Conservation (phyloP, 2,113 vertebrate genomes). For the Dromas ardeola region DNA sequence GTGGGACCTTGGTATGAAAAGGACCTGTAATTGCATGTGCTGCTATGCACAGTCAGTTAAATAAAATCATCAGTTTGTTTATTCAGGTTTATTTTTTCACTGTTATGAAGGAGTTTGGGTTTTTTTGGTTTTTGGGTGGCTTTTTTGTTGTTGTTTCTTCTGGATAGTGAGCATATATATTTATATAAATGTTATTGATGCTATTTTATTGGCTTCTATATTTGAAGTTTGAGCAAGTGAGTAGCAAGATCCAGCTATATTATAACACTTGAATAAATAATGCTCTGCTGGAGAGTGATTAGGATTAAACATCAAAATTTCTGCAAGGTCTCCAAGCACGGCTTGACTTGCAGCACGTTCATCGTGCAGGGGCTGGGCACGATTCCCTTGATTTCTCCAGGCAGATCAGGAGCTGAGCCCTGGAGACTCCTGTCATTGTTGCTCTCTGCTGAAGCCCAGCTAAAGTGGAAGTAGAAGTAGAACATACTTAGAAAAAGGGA, state of each 20-base stretch:
- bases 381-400: neutral
- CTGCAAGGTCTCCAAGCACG: neutral
- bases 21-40: neutral
- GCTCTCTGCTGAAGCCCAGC: neutral
- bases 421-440: neutral
- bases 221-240: neutral
- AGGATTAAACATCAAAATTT: neutral
- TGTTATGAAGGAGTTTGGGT: neutral
- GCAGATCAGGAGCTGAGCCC: neutral
- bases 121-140: neutral
- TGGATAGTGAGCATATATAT: neutral
- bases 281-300: neutral
- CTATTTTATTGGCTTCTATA: neutral
- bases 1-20: neutral
- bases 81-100: neutral
- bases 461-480: neutral
- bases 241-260: neutral
- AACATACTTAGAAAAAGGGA: neutral
- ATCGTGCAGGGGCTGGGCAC: fast-evolving
- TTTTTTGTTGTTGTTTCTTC: neutral
- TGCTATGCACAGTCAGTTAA: neutral
- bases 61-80: neutral
- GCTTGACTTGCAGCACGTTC: fast-evolving
- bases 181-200: neutral
- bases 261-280: neutral